These are phyloP conservation scores for Panopea generosa DNA, from an alignment of 2,888 invertebrate species.

Conservation along the genomic window DNA sequence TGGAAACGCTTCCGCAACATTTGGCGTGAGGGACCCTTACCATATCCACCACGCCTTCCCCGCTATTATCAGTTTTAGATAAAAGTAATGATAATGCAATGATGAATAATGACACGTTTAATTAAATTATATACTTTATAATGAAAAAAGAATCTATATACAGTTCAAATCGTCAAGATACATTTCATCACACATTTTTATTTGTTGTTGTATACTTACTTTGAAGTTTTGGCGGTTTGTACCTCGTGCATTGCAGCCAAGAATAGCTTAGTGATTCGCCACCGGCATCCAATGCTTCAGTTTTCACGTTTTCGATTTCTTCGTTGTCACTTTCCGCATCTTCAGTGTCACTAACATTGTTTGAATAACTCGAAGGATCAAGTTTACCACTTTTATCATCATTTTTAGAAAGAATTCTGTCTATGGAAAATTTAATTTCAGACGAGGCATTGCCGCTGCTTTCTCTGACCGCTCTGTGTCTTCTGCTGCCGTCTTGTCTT, in stretches of 20 bases:
- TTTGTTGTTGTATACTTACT: constrained; percentile 74
- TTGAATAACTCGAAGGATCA: not conserved
- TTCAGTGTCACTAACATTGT: not conserved
- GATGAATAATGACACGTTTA: no score
- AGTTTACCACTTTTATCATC: constrained; percentile 3
- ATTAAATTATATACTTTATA: no score
- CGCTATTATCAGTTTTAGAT: no score
- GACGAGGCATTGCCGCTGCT: not conserved
- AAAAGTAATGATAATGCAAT: no score
- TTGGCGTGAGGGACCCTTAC: no score
- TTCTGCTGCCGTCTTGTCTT: not conserved
- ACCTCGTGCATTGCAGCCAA: constrained; percentile 84
- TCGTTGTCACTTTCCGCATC: constrained; percentile 14
- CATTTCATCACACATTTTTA: no score
- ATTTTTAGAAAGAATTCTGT: constrained; percentile 62
- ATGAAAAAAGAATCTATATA: no score
- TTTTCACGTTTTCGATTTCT: not conserved
- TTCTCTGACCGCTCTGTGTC: not conserved
- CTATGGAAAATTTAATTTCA: constrained; percentile 73
- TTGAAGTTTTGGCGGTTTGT: constrained; percentile 83
- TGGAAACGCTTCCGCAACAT: no score
- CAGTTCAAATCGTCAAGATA: no score
- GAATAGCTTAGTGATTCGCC: constrained; percentile 64
- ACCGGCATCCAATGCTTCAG: constrained; percentile 22
- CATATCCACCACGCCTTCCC: no score